Percentiles rank a stretch among this genome's conserved stretches.
phyloP scores from a whole-genome alignment of 2,888 invertebrate genomes.

The Leptopilina myrica region DNA sequence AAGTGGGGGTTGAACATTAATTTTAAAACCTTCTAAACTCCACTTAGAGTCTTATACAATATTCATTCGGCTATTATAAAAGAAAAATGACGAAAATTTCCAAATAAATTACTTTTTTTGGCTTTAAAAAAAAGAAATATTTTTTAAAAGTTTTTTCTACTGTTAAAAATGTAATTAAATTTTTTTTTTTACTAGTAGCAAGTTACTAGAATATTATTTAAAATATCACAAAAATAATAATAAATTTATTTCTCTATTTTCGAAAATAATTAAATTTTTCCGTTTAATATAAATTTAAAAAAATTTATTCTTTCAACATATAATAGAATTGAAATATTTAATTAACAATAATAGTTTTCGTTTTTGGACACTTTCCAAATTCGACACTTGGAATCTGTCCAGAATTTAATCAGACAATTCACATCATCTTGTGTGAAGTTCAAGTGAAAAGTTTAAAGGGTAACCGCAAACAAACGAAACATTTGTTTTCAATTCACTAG shows the following conservation, averaged over 20 bases:
- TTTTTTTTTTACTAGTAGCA: no score
- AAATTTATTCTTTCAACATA: neutral
- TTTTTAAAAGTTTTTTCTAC: neutral
- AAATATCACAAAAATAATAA: no score
- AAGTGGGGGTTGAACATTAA: slow-evolving; percentile 6
- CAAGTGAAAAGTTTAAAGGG: neutral
- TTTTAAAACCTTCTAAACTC: slow-evolving; percentile 24
- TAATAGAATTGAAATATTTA: neutral
- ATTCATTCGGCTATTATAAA: slow-evolving; percentile 26
- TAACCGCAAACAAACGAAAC: neutral
- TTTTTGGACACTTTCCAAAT: neutral
- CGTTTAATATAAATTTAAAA: neutral
- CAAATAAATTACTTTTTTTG: slow-evolving; percentile 4
- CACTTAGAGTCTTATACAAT: slow-evolving; percentile 18
- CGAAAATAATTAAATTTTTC: no score
- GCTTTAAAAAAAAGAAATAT: neutral
- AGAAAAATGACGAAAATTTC: neutral
- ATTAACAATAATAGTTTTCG: neutral
- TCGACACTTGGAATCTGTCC: neutral
- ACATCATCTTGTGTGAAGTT: neutral
- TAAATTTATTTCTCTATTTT: no score
- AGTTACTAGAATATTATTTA: no score
- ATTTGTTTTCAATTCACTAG: neutral
- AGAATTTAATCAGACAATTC: slow-evolving; percentile 12
- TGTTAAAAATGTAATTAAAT: neutral